Evolutionary conservation across 2,888 invertebrate species (phyloP).

Genomic region (Amphimallon solstitiale): DNA sequence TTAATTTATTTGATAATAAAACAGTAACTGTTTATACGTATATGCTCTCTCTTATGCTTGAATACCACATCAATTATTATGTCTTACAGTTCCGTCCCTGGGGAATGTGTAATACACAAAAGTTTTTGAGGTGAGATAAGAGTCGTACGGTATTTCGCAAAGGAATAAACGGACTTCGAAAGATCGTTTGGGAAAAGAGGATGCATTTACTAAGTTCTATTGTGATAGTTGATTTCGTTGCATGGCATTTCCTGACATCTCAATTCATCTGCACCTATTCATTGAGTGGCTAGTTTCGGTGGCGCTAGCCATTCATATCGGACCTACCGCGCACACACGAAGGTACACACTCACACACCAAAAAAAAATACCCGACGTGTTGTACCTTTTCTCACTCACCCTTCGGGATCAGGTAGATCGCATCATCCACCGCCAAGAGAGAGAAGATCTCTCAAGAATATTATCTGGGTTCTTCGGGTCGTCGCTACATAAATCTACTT

Average conservation of each 20-base stretch:
- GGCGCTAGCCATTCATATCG: slow-evolving; percentile 48
- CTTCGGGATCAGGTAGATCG: slow-evolving; percentile 29
- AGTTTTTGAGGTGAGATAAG: no score
- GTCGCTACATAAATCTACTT: slow-evolving; percentile 63
- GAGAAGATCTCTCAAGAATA: slow-evolving; percentile 28
- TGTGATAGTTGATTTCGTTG: slow-evolving; percentile 55
- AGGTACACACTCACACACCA: background rate
- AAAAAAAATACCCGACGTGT: slow-evolving; percentile 16
- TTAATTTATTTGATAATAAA: no score
- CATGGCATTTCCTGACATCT: slow-evolving; percentile 58
- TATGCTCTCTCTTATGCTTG: no score
- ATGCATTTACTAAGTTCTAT: slow-evolving; percentile 56
- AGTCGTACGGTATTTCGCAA: background rate
- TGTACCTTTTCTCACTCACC: slow-evolving; percentile 30
- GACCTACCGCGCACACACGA: slow-evolving; percentile 8
- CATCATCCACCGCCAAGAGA: slow-evolving; percentile 2
- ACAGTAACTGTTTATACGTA: no score
- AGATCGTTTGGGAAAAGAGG: slow-evolving; percentile 35
- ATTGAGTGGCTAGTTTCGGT: slow-evolving; percentile 52
- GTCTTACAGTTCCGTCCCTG: no score
- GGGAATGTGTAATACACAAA: no score
- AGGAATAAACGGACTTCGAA: slow-evolving; percentile 23
- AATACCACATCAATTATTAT: no score
- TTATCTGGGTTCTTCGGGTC: slow-evolving; percentile 52
- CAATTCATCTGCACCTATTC: slow-evolving; percentile 56